A percentile compares a stretch with the other conserved stretches of the same genome.
phyloP scores from a whole-genome alignment of 2,888 invertebrate species.

The Eurytoma californica region DNA sequence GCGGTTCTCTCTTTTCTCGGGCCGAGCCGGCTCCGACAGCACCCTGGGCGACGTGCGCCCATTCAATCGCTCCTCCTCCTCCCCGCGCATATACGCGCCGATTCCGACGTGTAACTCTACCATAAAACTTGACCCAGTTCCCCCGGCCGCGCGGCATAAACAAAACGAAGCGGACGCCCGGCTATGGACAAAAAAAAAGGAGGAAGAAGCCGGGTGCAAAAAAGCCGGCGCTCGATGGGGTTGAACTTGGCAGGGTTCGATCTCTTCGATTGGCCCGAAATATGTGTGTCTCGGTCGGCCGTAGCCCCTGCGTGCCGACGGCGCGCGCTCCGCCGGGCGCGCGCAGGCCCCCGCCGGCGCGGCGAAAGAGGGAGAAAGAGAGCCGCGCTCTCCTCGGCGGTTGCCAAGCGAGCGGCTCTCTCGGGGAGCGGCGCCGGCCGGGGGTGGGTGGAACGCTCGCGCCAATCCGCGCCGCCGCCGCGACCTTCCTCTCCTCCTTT shows the following conservation, averaged over 20 bases:
- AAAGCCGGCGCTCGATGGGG: constrained; percentile 1
- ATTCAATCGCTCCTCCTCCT: constrained; percentile 28
- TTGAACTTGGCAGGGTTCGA: constrained; percentile 56
- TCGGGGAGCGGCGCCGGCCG: constrained; percentile 31
- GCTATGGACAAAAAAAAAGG: constrained; percentile 2
- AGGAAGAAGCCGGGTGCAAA: neutral
- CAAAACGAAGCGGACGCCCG: constrained; percentile 43
- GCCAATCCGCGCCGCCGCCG: constrained; percentile 38
- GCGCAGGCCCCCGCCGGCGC: neutral
- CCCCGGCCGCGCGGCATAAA: constrained; percentile 42
- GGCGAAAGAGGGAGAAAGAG: neutral
- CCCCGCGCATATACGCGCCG: neutral
- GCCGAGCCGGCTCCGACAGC: neutral
- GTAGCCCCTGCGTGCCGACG: neutral
- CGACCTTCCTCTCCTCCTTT: constrained; percentile 44
- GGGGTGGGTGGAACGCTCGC: constrained; percentile 10
- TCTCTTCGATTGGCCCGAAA: constrained; percentile 53
- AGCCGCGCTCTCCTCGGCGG: constrained; percentile 9
- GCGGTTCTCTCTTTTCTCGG: neutral
- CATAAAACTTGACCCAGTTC: constrained; percentile 57
- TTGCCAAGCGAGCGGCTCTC: constrained; percentile 45
- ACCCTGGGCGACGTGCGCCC: neutral
- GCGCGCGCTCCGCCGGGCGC: neutral
- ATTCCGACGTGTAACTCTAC: constrained; percentile 50
- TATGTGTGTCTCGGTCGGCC: constrained; percentile 49